phyloP scores from a whole-genome alignment of 2,113 vertebrate genomes.

The Phalacrocorax carbo region DNA sequence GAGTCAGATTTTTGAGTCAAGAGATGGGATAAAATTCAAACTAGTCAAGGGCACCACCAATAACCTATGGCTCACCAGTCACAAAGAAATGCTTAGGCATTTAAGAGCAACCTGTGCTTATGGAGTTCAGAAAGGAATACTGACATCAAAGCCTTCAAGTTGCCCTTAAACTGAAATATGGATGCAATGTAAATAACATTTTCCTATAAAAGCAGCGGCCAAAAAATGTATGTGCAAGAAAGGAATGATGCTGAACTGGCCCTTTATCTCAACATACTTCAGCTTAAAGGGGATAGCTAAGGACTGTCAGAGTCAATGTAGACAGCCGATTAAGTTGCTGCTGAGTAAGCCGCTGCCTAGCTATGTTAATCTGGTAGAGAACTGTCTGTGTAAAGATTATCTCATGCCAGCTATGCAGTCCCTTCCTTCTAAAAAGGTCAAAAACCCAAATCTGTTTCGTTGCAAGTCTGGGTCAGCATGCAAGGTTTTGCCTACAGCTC shows the following conservation, averaged over 20 bases:
- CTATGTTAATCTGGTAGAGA: not conserved
- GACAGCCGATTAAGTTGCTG: not conserved
- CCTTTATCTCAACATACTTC: not conserved
- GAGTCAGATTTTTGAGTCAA: not conserved
- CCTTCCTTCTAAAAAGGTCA: not conserved
- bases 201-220: not conserved
- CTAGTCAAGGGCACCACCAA: not conserved
- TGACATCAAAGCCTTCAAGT: not conserved
- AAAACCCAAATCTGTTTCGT: not conserved
- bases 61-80: not conserved
- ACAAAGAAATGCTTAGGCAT: not conserved
- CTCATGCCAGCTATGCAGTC: not conserved
- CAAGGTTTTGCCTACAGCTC: not conserved
- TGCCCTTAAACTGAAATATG: not conserved
- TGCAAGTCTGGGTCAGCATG: not conserved
- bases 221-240: not conserved
- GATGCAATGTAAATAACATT: not conserved
- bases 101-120: not conserved
- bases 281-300: not conserved
- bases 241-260: not conserved
- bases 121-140: not conserved
- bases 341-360: slow-evolving; percentile 7
- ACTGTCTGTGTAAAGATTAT: not conserved
- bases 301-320: not conserved
- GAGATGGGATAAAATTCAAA: not conserved